A percentile compares a stretch with the other conserved stretches of the same genome.
Evolutionary conservation across 2,888 invertebrate species (phyloP).

Genomic region (Eurytoma californica): DNA sequence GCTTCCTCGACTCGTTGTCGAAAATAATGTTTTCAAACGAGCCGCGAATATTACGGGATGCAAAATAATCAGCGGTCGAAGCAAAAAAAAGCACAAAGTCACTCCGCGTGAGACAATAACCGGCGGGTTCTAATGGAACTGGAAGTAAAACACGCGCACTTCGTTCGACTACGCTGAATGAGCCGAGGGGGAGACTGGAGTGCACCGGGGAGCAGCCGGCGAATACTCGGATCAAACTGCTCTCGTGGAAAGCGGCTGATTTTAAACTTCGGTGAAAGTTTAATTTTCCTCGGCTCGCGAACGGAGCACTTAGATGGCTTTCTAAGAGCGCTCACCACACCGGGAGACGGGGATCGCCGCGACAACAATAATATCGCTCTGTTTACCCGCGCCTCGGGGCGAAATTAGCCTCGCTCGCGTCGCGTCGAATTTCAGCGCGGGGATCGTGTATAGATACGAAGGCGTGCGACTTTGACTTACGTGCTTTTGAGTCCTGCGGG

Average conservation of each 20-base stretch:
- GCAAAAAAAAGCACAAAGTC: constrained; percentile 12
- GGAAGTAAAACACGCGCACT: not conserved
- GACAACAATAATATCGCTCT: too few species aligned
- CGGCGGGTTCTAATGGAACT: not conserved
- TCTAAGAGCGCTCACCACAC: not conserved
- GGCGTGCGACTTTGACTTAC: not conserved
- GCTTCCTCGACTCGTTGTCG: too few species aligned
- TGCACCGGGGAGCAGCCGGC: not conserved
- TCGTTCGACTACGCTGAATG: too few species aligned
- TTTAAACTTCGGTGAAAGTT: constrained; percentile 14
- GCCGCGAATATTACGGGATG: not conserved
- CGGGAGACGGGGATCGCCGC: not conserved
- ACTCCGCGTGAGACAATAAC: not conserved
- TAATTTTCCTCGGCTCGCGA: not conserved
- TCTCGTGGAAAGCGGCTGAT: not conserved
- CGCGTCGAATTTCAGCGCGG: too few species aligned
- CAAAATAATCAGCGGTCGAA: not conserved
- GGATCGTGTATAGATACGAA: too few species aligned
- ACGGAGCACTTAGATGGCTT: not conserved
- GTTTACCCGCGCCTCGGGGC: too few species aligned
- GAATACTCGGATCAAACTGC: not conserved
- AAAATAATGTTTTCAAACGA: not conserved
- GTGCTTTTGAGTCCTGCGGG: not conserved
- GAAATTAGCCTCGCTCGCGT: too few species aligned
- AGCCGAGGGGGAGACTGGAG: not conserved